Evolutionary conservation across 2,113 vertebrate species (phyloP).

Genomic region (Pituophis catenifer): DNA sequence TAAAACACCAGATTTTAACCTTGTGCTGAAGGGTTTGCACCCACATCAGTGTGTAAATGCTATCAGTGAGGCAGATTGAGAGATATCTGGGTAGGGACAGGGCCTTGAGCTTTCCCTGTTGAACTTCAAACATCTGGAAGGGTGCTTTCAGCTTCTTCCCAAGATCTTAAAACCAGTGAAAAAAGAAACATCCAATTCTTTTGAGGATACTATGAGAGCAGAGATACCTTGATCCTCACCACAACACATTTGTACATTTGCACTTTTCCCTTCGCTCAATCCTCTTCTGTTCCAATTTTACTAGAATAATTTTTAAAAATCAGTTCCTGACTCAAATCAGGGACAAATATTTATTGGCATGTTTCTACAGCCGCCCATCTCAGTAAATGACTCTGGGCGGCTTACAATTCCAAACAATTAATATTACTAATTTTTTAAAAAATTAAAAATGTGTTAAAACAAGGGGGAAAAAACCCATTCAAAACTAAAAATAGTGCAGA

Average conservation of each 20-base stretch:
- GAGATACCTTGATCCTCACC: not conserved
- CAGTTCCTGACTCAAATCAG: not conserved
- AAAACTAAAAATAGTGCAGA: not conserved
- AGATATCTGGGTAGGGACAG: not conserved
- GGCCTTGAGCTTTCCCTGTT: not conserved
- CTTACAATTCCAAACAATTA: not conserved
- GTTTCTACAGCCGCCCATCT: not conserved
- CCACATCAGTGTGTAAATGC: not conserved
- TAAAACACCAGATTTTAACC: not conserved
- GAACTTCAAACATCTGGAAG: not conserved
- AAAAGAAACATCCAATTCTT: not conserved
- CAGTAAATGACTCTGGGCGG: not conserved
- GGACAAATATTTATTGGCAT: not conserved
- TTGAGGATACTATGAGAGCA: not conserved
- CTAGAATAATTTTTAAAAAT: not conserved
- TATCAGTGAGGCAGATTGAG: not conserved
- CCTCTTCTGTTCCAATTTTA: not conserved
- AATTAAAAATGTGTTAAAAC: not conserved
- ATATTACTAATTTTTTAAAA: not conserved
- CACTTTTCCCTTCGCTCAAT: not conserved
- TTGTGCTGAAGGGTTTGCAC: not conserved
- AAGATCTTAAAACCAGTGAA: not conserved
- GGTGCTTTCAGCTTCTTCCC: not conserved
- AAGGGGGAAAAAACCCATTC: accelerated
- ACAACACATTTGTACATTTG: not conserved